Evolutionary conservation across 2,797 vertebrate genomes (phyloP).

Genomic region (Cygnus olor): DNA sequence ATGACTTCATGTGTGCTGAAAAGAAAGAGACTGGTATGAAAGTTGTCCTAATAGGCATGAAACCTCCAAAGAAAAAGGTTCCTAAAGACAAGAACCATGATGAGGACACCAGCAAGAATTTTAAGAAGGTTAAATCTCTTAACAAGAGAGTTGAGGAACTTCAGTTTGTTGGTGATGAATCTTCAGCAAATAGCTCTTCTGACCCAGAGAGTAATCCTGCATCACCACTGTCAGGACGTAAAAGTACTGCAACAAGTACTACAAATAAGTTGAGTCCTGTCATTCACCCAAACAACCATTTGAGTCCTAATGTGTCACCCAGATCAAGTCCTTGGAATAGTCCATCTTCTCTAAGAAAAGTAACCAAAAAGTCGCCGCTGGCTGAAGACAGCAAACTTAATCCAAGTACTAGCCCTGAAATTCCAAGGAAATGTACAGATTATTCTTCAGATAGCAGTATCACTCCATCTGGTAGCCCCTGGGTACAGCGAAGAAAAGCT

Average conservation of each 20-base stretch:
- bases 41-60: conserved; percentile 92
- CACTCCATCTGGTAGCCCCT: conserved; percentile 94
- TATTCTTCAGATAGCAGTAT: conserved; percentile 97
- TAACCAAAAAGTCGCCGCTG: conserved; percentile 87
- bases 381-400: conserved; percentile 84
- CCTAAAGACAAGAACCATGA: conserved; percentile 86
- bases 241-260: conserved; percentile 81
- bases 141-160: conserved; percentile 95
- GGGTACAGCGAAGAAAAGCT: conserved; percentile 93
- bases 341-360: conserved; percentile 88
- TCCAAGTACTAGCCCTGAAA: conserved; percentile 81
- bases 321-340: conserved; percentile 96
- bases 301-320: conserved; percentile 92
- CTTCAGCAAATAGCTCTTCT: conserved; percentile 92
- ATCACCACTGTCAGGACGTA: conserved; percentile 87
- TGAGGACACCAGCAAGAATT: conserved; percentile 80
- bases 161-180: conserved; percentile 92
- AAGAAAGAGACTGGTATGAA: conserved; percentile 81
- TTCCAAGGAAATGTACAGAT: conserved; percentile 83
- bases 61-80: conserved; percentile 95
- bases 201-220: conserved; percentile 94
- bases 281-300: conserved; percentile 86
- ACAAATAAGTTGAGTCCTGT: conserved; percentile 88
- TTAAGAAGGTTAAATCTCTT: conserved; percentile 80
- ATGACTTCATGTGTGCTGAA: conserved; percentile 82